These are phyloP conservation scores for Chouioia cunea DNA, from an alignment of 2,888 invertebrate genomes.

Conservation along the genomic window DNA sequence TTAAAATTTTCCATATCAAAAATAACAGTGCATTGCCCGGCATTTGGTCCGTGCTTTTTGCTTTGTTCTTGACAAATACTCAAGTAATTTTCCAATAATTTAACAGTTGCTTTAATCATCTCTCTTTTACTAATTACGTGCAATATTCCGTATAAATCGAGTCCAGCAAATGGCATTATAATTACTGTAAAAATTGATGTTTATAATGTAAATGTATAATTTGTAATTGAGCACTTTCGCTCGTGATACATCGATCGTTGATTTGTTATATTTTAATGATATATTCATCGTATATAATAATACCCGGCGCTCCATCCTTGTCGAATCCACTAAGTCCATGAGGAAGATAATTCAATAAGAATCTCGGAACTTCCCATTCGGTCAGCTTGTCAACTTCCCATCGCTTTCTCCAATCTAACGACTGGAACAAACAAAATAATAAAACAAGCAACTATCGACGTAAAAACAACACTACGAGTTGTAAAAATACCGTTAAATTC, in stretches of 20 bases:
- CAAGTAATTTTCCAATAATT: conserved; percentile 77
- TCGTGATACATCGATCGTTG: too few relatives aligned
- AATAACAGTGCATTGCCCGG: conserved; percentile 77
- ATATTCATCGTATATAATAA: too few relatives aligned
- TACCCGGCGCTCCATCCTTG: conserved; percentile 85
- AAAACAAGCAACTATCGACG: conserved; percentile 4
- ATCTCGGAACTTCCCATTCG: conserved; percentile 80
- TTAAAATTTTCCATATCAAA: conserved; percentile 86
- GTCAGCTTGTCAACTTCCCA: conserved; percentile 81
- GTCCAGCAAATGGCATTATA: conserved; percentile 83
- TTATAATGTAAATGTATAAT: too few relatives aligned
- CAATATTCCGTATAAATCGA: conserved; percentile 86
- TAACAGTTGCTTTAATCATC: conserved; percentile 78
- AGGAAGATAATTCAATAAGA: conserved; percentile 80
- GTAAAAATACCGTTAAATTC: too few relatives aligned
- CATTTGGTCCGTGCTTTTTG: conserved; percentile 74
- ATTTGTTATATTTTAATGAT: too few relatives aligned
- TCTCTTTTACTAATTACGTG: conserved; percentile 81
- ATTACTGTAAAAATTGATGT: conserved; percentile 72
- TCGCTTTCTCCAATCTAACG: conserved; percentile 79
- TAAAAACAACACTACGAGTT: too few relatives aligned
- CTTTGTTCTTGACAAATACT: conserved; percentile 74
- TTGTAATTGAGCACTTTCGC: too few relatives aligned
- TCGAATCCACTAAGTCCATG: conserved; percentile 86
- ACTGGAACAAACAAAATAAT: conserved; percentile 69